Evolutionary conservation across 1,140 invertebrate species (phyloP).

Genomic region (Phocides pigmalion): DNA sequence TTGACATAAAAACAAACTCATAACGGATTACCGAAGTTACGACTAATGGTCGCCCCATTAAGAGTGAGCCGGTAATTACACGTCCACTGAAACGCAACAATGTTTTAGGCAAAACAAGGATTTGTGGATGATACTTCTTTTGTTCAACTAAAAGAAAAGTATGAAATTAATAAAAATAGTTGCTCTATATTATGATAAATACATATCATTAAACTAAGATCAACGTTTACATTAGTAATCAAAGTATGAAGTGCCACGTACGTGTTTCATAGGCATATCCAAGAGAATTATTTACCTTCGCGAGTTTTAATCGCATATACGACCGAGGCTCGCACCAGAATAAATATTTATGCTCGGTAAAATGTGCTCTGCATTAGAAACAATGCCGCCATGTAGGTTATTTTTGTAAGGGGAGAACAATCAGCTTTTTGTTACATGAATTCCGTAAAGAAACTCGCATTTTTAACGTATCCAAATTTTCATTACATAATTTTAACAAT

Average conservation of each 20-base stretch:
- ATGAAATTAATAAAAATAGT: too few relatives aligned
- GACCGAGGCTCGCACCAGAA: slow-evolving; percentile 9
- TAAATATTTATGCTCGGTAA: slow-evolving; percentile 29
- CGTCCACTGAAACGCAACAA: too few relatives aligned
- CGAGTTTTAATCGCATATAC: slow-evolving; percentile 23
- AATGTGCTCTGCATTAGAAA: slow-evolving; percentile 29
- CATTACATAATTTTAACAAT: too few relatives aligned
- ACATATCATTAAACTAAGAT: too few relatives aligned
- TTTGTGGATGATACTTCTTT: too few relatives aligned
- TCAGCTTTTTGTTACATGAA: slow-evolving; percentile 12
- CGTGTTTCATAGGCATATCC: slow-evolving; percentile 1
- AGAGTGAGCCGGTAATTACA: too few relatives aligned
- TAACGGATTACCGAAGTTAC: too few relatives aligned
- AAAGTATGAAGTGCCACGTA: neutral
- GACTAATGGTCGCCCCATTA: too few relatives aligned
- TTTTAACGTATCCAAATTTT: neutral
- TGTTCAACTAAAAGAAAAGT: too few relatives aligned
- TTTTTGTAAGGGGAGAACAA: slow-evolving; percentile 21
- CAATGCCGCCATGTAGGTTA: slow-evolving; percentile 19
- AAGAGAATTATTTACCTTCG: slow-evolving; percentile 5
- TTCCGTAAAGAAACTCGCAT: slow-evolving; percentile 4
- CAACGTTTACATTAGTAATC: neutral
- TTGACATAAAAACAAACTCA: too few relatives aligned
- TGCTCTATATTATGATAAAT: too few relatives aligned
- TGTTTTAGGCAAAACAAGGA: too few relatives aligned